Conservation (phyloP, 2,888 invertebrate genomes). For the Thumatha senex region DNA sequence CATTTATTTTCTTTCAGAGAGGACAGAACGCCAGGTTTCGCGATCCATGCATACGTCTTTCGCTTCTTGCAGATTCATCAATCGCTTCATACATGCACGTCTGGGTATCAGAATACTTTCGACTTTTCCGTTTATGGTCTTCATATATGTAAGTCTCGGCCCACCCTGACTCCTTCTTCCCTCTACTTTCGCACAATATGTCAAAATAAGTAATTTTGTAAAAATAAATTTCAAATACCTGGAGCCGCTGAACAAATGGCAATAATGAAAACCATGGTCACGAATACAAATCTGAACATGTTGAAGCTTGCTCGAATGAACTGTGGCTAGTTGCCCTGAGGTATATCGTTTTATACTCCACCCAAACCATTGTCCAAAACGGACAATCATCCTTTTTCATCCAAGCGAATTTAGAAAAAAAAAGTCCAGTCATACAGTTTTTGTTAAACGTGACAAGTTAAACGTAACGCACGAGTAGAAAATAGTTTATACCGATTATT, state of each 20-base stretch:
- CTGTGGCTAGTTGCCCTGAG: constrained; percentile 21
- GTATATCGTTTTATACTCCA: constrained; percentile 49
- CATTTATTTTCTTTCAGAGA: no score
- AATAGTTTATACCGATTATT: constrained; percentile 4
- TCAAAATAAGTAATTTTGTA: not conserved
- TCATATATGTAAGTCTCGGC: no score
- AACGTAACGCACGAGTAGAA: constrained; percentile 24
- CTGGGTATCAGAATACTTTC: no score
- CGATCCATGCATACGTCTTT: no score
- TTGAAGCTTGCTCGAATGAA: constrained; percentile 27
- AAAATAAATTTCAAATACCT: constrained; percentile 32
- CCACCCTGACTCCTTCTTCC: no score
- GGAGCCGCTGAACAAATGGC: constrained; percentile 51
- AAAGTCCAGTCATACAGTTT: constrained; percentile 51
- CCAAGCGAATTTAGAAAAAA: constrained; percentile 47
- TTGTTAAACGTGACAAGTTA: constrained; percentile 34
- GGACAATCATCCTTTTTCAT: constrained; percentile 52
- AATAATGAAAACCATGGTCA: constrained; percentile 32
- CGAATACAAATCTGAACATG: constrained; percentile 43
- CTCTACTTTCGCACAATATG: no score
- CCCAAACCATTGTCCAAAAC: constrained; percentile 39
- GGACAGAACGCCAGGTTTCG: no score
- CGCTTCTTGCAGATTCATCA: no score
- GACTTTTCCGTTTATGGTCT: no score
- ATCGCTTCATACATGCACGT: no score